phyloP scores from a whole-genome alignment of 1,140 invertebrate genomes.

The Galleria mellonella region DNA sequence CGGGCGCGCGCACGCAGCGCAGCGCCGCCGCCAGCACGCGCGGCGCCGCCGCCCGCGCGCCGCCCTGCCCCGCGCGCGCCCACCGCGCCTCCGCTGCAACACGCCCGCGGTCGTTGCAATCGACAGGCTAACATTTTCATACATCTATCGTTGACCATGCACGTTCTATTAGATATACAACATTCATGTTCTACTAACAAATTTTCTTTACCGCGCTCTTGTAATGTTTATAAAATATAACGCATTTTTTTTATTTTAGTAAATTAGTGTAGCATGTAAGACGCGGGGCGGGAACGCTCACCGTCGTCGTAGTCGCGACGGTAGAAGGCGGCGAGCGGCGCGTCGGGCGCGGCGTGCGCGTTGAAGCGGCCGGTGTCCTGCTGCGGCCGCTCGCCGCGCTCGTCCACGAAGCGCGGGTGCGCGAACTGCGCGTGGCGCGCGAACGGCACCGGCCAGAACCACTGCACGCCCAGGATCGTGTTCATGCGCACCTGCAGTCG shows the following conservation, averaged over 20 bases:
- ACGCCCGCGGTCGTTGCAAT: conserved; percentile 76
- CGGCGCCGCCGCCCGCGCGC: conserved; percentile 55
- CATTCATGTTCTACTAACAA: neutral
- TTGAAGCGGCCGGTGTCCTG: conserved; percentile 89
- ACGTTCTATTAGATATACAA: conserved; percentile 16
- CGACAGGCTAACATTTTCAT: no score
- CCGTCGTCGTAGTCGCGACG: conserved; percentile 85
- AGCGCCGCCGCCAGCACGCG: conserved; percentile 9
- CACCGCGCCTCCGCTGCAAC: conserved; percentile 7
- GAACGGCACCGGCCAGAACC: conserved; percentile 90
- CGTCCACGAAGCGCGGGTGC: conserved; percentile 78
- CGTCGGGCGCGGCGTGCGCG: conserved; percentile 79
- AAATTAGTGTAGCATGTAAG: conserved; percentile 47
- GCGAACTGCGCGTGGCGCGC: conserved; percentile 76
- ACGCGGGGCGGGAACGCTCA: conserved; percentile 53
- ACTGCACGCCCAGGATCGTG: conserved; percentile 86
- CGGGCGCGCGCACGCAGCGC: conserved; percentile 12
- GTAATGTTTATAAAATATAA: neutral
- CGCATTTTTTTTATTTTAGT: neutral
- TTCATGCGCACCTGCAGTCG: conserved; percentile 88
- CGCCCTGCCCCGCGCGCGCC: neutral
- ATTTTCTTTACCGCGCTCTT: neutral
- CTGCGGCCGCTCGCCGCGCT: conserved; percentile 72
- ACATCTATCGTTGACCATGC: conserved; percentile 81
- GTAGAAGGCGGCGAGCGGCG: conserved; percentile 84